Evolutionary conservation across 2,888 invertebrate species (phyloP).

Genomic region (Melolontha melolontha): DNA sequence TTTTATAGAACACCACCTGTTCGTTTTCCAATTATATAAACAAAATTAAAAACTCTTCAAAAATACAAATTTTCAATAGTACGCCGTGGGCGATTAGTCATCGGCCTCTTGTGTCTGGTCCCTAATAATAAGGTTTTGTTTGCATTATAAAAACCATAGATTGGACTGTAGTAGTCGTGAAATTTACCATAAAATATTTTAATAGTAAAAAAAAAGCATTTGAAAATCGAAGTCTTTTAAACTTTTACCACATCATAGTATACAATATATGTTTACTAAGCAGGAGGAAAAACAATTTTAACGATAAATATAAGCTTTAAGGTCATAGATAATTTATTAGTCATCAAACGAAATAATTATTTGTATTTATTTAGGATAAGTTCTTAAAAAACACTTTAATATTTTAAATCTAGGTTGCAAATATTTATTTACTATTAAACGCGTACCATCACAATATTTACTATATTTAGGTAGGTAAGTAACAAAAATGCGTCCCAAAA

Average conservation of each 20-base stretch:
- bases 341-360: conserved; percentile 13
- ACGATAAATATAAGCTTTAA: conserved; percentile 17
- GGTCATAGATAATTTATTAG: conserved; percentile 21
- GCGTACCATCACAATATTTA: conserved; percentile 2
- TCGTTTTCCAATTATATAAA: too few relatives aligned
- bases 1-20: too few relatives aligned
- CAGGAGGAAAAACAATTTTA: conserved; percentile 17
- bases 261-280: conserved; percentile 22
- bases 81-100: too few relatives aligned
- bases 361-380: background rate
- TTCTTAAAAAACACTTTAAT: background rate
- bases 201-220: too few relatives aligned
- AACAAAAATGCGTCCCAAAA: conserved; percentile 16
- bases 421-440: conserved; percentile 10
- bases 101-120: too few relatives aligned
- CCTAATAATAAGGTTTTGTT: too few relatives aligned
- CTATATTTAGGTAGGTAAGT: conserved; percentile 16
- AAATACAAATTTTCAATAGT: too few relatives aligned
- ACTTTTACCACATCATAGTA: background rate
- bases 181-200: too few relatives aligned
- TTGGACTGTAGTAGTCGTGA: too few relatives aligned
- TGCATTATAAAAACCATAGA: too few relatives aligned
- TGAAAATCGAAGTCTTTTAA: too few relatives aligned
- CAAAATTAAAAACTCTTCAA: too few relatives aligned
- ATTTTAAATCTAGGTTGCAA: conserved; percentile 8